Base-by-base conservation (phyloP, 1,140 invertebrate species). In the Drosophila lacertosa region DNA sequence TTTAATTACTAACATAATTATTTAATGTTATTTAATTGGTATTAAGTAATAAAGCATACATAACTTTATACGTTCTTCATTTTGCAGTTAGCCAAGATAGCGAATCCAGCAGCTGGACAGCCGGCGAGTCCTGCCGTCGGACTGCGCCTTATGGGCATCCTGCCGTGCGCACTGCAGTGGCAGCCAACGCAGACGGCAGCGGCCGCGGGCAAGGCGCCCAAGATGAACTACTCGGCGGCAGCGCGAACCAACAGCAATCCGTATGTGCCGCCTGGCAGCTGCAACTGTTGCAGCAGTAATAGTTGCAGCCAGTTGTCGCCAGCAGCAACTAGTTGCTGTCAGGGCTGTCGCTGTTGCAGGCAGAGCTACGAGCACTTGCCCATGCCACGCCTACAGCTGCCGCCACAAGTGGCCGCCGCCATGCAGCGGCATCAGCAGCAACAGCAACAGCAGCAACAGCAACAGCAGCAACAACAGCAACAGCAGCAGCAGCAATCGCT, bases 161-260 rank as follows among this genome's bases (percentile, higher is more conserved):
- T 88, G 66, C 82, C 82, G 22, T 86, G 77, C 26, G 53, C 77
- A 5, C 20, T 86, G 20, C 82, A 81, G 45, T 86, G 82, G 83
- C 74, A 66, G 63, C 42, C 55, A 9, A 3, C 59, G 20, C 59
- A 47, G 6, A 15, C 59, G 4, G 13, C 60, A 9, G 9, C 45
- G 11, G 24, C 64, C 26, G 42, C 51, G 0, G 81, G 81, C 10
- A 84, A 84, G 58, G 82, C 77, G 24, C 45, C 73, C 32, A 86
- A 81, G 62, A 44, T 74, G 53, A 63, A 18, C 45, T 69, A 72
- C 39, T 26, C 64, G 9, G n/a, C 37, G 20, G 26, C 20, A 5
- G 45, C 66, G 1, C 57, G 77, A 3, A 11, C 69, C 7, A 54
- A 18, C 24, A 47, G 35, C n/a, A 64, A 73, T 63, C 81, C 81